Percentiles rank a stretch among this genome's conserved stretches.
Evolutionary conservation across 2,888 invertebrate genomes (phyloP).

Genomic region (Yponomeuta evonymella): DNA sequence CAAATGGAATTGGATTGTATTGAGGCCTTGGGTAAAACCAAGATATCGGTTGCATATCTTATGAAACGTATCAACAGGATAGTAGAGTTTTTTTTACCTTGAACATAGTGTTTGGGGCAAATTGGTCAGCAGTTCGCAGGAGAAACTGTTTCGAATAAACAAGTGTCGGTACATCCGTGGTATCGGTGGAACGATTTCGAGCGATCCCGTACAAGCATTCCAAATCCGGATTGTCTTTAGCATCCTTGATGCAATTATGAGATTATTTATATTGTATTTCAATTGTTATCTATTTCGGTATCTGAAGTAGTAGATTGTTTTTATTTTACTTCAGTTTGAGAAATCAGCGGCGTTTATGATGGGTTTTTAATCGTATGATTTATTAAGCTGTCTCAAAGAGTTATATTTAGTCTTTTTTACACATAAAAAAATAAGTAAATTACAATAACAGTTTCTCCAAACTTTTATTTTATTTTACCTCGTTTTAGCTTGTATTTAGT

Average conservation of each 20-base stretch:
- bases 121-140: neutral
- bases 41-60: neutral
- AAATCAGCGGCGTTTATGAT: too few species aligned
- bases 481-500: too few species aligned
- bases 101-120: neutral
- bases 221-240: neutral
- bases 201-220: neutral
- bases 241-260: neutral
- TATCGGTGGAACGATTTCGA: neutral
- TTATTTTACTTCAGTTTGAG: neutral
- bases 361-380: too few species aligned
- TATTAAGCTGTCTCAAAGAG: too few species aligned
- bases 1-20: constrained; percentile 1
- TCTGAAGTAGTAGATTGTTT: neutral
- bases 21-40: neutral
- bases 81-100: neutral
- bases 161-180: neutral
- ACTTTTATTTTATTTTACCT: too few species aligned
- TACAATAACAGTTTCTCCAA: too few species aligned
- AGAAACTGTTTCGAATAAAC: neutral
- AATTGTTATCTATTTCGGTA: neutral
- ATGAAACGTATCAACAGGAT: neutral
- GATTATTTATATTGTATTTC: neutral
- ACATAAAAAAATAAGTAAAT: too few species aligned
- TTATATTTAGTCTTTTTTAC: too few species aligned